Percentiles rank a stretch among this genome's conserved stretches.
Evolutionary conservation across 2,888 invertebrate genomes (phyloP).

Genomic region (Cheilosia vernalis): DNA sequence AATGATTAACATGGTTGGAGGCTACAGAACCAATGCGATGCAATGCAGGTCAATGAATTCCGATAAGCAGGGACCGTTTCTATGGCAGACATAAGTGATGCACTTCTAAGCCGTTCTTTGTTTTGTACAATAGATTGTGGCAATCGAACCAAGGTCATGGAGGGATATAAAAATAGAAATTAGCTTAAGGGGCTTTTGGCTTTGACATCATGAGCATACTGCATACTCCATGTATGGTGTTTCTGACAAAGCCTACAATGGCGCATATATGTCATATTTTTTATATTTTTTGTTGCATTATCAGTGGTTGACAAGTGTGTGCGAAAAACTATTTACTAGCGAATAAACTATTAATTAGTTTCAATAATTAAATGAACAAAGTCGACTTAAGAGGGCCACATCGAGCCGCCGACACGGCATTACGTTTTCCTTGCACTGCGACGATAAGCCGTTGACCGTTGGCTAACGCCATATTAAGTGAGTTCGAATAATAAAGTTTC

Average conservation of each 20-base stretch:
- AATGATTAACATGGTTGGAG: background rate
- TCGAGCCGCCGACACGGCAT: slow-evolving; percentile 6
- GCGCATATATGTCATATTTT: background rate
- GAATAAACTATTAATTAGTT: slow-evolving; percentile 48
- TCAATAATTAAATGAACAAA: slow-evolving; percentile 39
- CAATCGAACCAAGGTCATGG: background rate
- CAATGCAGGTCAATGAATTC: slow-evolving; percentile 27
- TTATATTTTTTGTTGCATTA: background rate
- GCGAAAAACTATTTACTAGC: slow-evolving; percentile 14
- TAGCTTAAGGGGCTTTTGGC: background rate
- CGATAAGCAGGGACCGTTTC: slow-evolving; percentile 12
- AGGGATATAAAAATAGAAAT: background rate
- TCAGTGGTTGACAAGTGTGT: slow-evolving; percentile 16
- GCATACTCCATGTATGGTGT: background rate
- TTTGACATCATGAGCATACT: background rate
- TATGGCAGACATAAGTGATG: background rate
- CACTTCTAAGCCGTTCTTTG: background rate
- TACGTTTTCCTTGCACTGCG: background rate
- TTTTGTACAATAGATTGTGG: background rate
- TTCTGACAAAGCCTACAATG: slow-evolving; percentile 5
- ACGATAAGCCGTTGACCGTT: background rate
- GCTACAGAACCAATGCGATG: background rate
- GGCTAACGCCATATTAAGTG: background rate
- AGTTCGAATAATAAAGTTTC: background rate
- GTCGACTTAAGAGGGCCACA: slow-evolving; percentile 28